Base-by-base conservation (phyloP, 1,140 invertebrate genomes). In the Cheumatopsyche charites region DNA sequence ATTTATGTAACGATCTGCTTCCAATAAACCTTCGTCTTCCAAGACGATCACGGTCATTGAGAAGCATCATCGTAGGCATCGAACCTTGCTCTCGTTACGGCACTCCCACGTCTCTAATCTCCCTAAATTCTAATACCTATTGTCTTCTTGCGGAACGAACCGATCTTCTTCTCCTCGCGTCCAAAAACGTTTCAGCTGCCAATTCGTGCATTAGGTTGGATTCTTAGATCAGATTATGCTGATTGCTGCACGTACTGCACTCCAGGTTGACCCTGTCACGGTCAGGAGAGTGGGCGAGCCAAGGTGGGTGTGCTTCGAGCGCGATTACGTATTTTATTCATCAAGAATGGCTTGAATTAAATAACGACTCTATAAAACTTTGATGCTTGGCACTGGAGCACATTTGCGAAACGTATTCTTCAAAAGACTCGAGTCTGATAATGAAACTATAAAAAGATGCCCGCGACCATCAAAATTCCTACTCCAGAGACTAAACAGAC, bases 181-280 rank as follows among this genome's bases (percentile, higher is more conserved):
- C 15, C 15, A 15, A 52, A 52, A 5, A 3, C 9, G 9, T 36
- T 36, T 36, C 29, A 36, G 29, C 29, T 36, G 29, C 29, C 29
- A 36, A 4, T 36, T 36, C 9, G 9, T 36, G 29, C 3, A 36
- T 4, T 4, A 4, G 43, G 2, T 47, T 47, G 13, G 15, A 3
- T 7, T 47, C 2, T 13, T 3, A 47, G 43, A n/a, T 4, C 11
- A 42, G n/a, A 47, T 47, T 47, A 47, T 58, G 21, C 7, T 25
- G 11, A 25, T 7, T 25, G 4, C 4, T 25, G 23, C 55, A 58
- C 55, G 55, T 26, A 58, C 2, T 58, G 55, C 23, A 58, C 23
- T 58, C 55, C 23, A 17, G 23, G 55, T 58, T 58, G 23, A 58
- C 55, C 55, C 55, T 26, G 55, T 58, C 55, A 58, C 21, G 55